phyloP scores from a whole-genome alignment of 2,797 vertebrate species.

The Trematomus bernacchii region DNA sequence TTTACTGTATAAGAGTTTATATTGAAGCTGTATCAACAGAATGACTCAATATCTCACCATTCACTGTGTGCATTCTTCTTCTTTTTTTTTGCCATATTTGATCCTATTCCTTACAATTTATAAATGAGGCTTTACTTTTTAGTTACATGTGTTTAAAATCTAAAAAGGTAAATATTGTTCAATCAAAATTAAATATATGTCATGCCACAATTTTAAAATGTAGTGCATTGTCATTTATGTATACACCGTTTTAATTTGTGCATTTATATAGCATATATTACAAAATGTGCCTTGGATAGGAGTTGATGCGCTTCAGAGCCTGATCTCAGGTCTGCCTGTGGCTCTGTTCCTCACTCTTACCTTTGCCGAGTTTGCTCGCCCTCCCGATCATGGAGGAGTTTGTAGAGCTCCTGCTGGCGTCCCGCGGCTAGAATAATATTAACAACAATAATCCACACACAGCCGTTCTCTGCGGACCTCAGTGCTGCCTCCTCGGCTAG shows the following conservation, averaged over 20 bases:
- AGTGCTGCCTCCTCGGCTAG: slow-evolving; percentile 20
- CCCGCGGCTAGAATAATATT: slow-evolving; percentile 7
- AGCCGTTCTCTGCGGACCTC: slow-evolving; percentile 11
- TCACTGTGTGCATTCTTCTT: background rate
- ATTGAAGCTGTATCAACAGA: background rate
- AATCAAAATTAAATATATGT: background rate
- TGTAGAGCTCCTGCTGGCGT: slow-evolving; percentile 34
- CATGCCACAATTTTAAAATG: background rate
- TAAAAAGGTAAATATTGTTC: background rate
- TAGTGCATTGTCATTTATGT: background rate
- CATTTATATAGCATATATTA: too few relatives aligned
- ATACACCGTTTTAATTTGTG: too few relatives aligned
- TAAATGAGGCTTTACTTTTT: background rate
- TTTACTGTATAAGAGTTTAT: too few relatives aligned
- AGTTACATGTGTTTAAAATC: background rate
- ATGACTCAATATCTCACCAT: background rate
- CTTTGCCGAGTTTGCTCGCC: slow-evolving; percentile 55
- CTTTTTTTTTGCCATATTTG: background rate
- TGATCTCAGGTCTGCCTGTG: background rate
- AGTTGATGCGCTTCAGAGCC: background rate
- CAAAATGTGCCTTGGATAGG: background rate
- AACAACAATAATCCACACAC: slow-evolving; percentile 51
- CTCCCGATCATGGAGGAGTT: slow-evolving; percentile 74
- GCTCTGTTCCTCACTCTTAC: slow-evolving; percentile 40
- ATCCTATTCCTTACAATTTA: background rate